These are phyloP conservation scores for Drosophila setosimentum DNA, from an alignment of 2,888 invertebrate genomes.

Conservation along the genomic window DNA sequence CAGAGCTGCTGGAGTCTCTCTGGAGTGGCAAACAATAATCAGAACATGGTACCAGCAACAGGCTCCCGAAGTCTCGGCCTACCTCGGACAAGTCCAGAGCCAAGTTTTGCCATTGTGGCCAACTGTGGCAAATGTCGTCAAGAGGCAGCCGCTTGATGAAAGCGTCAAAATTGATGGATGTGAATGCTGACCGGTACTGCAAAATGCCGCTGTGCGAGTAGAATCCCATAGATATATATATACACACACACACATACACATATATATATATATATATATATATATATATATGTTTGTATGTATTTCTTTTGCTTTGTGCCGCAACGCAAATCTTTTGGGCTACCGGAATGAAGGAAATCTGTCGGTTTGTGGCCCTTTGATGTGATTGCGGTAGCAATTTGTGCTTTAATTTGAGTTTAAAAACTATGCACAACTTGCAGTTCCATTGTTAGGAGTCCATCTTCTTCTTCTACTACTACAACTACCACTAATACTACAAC, in stretches of 20 bases:
- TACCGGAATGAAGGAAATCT: constrained; percentile 53
- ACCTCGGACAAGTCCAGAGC: background rate
- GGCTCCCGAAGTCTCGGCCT: background rate
- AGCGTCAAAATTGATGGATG: constrained; percentile 84
- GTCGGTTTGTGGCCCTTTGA: constrained; percentile 69
- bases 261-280: background rate
- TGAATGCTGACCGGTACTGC: constrained; percentile 57
- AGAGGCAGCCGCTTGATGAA: constrained; percentile 76
- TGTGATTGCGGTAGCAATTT: constrained; percentile 78
- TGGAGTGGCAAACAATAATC: constrained; percentile 75
- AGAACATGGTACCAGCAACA: constrained; percentile 60
- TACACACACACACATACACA: background rate
- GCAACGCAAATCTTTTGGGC: constrained; percentile 79
- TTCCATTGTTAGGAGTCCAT: constrained; percentile 59
- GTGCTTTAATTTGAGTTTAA: constrained; percentile 81
- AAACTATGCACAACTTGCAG: constrained; percentile 73
- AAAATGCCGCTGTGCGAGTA: constrained; percentile 40
- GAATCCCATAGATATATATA: constrained; percentile 26
- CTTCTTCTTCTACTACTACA: background rate
- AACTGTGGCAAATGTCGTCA: constrained; percentile 65
- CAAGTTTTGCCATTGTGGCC: constrained; percentile 60
- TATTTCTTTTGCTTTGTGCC: constrained; percentile 62
- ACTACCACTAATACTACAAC: background rate
- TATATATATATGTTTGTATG: background rate
- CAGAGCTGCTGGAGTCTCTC: constrained; percentile 38